A percentile compares a stretch with the other conserved stretches of the same genome.
phyloP scores from a whole-genome alignment of 2,113 vertebrate species.

The Dromas ardeola region DNA sequence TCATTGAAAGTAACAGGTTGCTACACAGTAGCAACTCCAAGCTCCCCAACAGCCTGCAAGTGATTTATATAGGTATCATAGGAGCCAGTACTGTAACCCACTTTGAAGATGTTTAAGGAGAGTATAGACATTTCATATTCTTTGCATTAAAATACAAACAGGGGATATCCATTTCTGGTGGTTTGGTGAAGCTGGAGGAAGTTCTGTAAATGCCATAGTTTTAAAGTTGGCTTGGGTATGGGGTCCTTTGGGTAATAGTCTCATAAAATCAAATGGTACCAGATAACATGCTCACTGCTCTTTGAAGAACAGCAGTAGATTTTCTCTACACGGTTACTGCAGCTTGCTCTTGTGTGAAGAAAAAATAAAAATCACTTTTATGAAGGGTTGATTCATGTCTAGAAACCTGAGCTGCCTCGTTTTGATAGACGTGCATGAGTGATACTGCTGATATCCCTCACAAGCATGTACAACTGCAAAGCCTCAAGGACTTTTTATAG shows the following conservation, averaged over 20 bases:
- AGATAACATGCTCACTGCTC: not conserved
- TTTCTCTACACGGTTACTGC: not conserved
- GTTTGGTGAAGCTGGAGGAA: not conserved
- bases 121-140: not conserved
- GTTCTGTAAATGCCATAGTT: not conserved
- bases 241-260: not conserved
- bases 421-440: conserved; percentile 21
- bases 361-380: not conserved
- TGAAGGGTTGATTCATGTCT: not conserved
- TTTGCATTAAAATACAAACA: not conserved
- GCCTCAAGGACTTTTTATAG: conserved; percentile 30
- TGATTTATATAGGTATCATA: not conserved
- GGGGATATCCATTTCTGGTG: not conserved
- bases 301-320: not conserved
- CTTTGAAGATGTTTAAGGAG: not conserved
- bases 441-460: conserved; percentile 15
- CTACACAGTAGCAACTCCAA: not conserved
- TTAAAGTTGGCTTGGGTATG: not conserved
- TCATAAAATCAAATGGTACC: not conserved
- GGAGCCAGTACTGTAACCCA: not conserved
- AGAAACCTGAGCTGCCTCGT: conserved; percentile 29
- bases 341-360: not conserved
- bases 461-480: conserved; percentile 37
- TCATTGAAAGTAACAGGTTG: not conserved
- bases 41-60: not conserved